Evolutionary conservation across 2,888 invertebrate genomes (phyloP).

Genomic region (Drosophila multiciliata): DNA sequence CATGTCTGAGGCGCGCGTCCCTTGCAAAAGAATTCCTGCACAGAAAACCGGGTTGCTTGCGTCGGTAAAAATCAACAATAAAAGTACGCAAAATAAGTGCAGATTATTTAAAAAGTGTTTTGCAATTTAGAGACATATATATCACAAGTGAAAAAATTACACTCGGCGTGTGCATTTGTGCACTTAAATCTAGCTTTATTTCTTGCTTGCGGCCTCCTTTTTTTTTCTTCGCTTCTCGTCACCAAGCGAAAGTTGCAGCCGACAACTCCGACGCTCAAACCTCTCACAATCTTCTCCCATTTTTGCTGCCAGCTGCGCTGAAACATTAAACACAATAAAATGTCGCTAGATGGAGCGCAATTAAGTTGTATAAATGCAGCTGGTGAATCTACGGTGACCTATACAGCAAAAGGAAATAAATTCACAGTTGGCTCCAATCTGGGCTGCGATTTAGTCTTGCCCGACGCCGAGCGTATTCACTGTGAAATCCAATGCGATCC

Average conservation of each 20-base stretch:
- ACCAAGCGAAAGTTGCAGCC: slow-evolving; percentile 64
- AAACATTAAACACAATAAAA: slow-evolving; percentile 48
- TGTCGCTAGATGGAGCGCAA: slow-evolving; percentile 82
- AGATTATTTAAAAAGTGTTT: slow-evolving; percentile 9
- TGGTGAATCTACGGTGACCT: slow-evolving; percentile 42
- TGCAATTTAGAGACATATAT: not conserved
- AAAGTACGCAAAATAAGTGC: slow-evolving; percentile 6
- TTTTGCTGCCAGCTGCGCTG: slow-evolving; percentile 32
- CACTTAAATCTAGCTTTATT: slow-evolving; percentile 7
- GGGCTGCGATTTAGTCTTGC: slow-evolving; percentile 78
- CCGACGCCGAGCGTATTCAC: slow-evolving; percentile 77
- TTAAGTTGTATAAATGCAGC: slow-evolving; percentile 69
- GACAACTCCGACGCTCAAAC: slow-evolving; percentile 31
- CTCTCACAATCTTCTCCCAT: slow-evolving; percentile 36
- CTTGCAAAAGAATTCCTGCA: slow-evolving; percentile 76
- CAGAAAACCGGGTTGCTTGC: slow-evolving; percentile 61
- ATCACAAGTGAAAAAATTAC: not conserved
- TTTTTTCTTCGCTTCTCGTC: slow-evolving; percentile 43
- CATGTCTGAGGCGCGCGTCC: slow-evolving; percentile 66
- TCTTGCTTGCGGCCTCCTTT: slow-evolving; percentile 41
- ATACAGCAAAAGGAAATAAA: slow-evolving; percentile 78
- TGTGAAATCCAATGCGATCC: slow-evolving; percentile 83
- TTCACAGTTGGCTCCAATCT: slow-evolving; percentile 82
- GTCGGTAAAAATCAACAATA: slow-evolving; percentile 23
- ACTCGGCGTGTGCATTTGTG: not conserved